Evolutionary conservation across 2,797 vertebrate species (phyloP).

Genomic region (Erethizon dorsatum): DNA sequence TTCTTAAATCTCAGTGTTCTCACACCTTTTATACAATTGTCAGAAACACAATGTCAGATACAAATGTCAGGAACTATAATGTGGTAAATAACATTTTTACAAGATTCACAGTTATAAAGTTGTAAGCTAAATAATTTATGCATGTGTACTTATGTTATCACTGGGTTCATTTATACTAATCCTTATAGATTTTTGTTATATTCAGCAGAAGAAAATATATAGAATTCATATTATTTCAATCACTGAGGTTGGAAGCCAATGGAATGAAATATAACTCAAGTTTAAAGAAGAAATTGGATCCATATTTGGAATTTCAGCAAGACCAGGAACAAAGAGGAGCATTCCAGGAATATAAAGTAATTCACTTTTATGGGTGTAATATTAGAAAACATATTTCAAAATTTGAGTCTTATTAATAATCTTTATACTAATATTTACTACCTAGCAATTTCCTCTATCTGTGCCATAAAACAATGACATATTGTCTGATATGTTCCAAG

Average conservation of each 20-base stretch:
- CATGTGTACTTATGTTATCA: background rate
- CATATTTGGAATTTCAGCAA: constrained; percentile 82
- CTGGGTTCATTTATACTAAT: constrained; percentile 52
- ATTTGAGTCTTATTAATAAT: constrained; percentile 65
- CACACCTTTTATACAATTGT: background rate
- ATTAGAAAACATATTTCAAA: constrained; percentile 84
- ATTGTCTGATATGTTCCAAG: constrained; percentile 52
- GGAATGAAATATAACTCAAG: constrained; percentile 80
- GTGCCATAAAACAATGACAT: constrained; percentile 56
- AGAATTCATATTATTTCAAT: constrained; percentile 31
- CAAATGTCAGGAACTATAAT: constrained; percentile 53
- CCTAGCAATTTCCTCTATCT: constrained; percentile 68
- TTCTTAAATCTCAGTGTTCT: constrained; percentile 43
- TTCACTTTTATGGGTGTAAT: constrained; percentile 80
- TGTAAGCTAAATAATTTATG: constrained; percentile 52
- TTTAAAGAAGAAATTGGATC: constrained; percentile 82
- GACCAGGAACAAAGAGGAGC: constrained; percentile 65
- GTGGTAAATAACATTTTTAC: background rate
- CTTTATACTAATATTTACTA: constrained; percentile 80
- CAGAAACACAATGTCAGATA: background rate
- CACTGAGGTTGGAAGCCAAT: constrained; percentile 49
- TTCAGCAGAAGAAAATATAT: constrained; percentile 32
- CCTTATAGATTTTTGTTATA: constrained; percentile 41
- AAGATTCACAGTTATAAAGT: constrained; percentile 46
- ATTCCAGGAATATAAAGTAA: constrained; percentile 75